Evolutionary conservation across 2,113 vertebrate genomes (phyloP), one percentile per base, ranked within the genome.

Genomic region (Phodopus roborovskii): DNA sequence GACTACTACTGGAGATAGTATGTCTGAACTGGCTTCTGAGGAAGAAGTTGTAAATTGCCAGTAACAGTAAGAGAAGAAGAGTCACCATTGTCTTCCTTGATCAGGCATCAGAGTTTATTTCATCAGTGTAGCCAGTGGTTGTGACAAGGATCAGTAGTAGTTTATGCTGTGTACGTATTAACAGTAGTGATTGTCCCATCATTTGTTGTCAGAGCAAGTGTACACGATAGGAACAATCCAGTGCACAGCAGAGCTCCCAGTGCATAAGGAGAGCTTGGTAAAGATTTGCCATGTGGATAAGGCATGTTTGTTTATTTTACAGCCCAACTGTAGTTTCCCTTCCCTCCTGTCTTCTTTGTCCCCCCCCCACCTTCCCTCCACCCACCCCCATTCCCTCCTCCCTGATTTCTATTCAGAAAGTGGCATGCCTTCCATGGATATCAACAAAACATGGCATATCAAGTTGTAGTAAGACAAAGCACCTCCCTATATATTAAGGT

Each of bases 171-270:
- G 28, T 8, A 81, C 36, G 7, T 58, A 26, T 53, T 33, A 90
- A 71, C 39, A 66, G 42, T 64, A 33, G 10, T 73, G 39, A 45
- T 81, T 84, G 79, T 85, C 77, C 33, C 79, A 88, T 30, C 91
- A 16, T 48, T 50, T 92, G 73, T 70, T 74, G 48, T 91, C 70
- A 83, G 56, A 88, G 36, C 11, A 22, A 74, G 8, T 70, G 2
- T 20, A 88, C 48, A 5, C 58, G 24, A 64, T 86, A 70, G 88
- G 73, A 88, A 74, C 48, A 60, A 22, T 3, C 10, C 8, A 3
- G 19, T 22, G 0, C 5, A 0, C 50, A 68, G 19, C 19, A 12
- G 0, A 66, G 16, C 6, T 26, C 45, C 50, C 20, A 33, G 42
- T 26, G 10, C 33, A 24, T 45, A 74, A 85, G 4, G 17, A 74